phyloP scores from a whole-genome alignment of 1,140 invertebrate genomes.

The Micrasema minimum region DNA sequence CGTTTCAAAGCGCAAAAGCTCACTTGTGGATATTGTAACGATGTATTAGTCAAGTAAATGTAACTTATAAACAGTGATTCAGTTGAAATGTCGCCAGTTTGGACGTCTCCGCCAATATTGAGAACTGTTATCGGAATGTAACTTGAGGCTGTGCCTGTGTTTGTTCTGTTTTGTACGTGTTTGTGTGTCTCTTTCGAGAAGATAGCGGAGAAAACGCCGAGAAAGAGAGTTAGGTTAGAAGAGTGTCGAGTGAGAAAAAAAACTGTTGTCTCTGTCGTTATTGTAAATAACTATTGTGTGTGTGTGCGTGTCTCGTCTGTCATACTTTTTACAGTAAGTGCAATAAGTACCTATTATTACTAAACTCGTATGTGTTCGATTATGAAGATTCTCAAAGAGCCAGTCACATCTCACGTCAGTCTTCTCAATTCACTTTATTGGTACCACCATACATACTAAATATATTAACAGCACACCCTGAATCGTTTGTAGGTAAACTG shows the following conservation, averaged over 20 bases:
- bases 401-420: no score
- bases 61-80: neutral
- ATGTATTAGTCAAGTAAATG: neutral
- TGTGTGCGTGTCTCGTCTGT: conserved; percentile 26
- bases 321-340: conserved; percentile 2
- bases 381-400: neutral
- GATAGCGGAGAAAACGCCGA: conserved; percentile 39
- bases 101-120: conserved; percentile 28
- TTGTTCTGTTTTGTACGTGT: conserved; percentile 19
- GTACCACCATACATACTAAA: no score
- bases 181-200: conserved; percentile 27
- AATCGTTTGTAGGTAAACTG: no score
- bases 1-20: conserved; percentile 5
- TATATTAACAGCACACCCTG: no score
- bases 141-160: conserved; percentile 23
- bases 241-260: conserved; percentile 42
- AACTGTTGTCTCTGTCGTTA: conserved; percentile 36
- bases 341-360: conserved; percentile 10
- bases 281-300: neutral
- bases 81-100: conserved; percentile 19
- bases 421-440: no score
- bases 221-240: conserved; percentile 41
- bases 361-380: neutral
- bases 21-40: neutral
- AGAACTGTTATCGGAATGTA: conserved; percentile 41